Evolutionary conservation across 2,888 invertebrate species (phyloP), one percentile per base, ranked within the genome.

Genomic region (Folsomia manolachei): DNA sequence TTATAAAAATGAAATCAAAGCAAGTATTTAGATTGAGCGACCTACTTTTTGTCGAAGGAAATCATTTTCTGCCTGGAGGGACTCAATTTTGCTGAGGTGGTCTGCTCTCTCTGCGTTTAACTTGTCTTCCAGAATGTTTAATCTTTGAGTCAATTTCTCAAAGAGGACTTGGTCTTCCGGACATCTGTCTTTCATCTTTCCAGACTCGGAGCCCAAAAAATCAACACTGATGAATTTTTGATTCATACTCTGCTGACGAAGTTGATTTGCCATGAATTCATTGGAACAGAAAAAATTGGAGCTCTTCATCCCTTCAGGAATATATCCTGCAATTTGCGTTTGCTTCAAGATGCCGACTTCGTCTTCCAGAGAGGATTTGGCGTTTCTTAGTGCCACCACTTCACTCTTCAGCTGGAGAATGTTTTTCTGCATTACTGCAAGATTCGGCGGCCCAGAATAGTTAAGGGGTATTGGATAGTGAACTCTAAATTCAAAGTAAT

Each of bases 401-500:
- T 87, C 87, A 7, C 83, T 79, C 79, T 86, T 86, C 52, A 87
- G 81, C 80, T 84, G 83, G 69, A 84, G 82, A 64, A 87, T 86
- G 1, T 85, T 87, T 1, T 83, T 83, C 83, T 87, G 87, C 61
- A 87, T 82, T 73, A 86, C 82, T 63, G 82, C 74, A 19, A 87
- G 85, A 82, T 87, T 86, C 19, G 87, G 87, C 27, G 85, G 84
- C 25, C 87, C 87, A 77, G 85, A 85, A 79, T 87, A 87, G 78
- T 87, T 86, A 80, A 87, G 77, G 9, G 87, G 86, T 72, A 87
- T 81, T 23, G 87, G 87, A 82, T 87, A 87, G 81, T 86, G 85
- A 78, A 87, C 86, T 82, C 86, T 85, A 74, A 70, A 27, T 7
- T n/a, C n/a, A n/a, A n/a, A n/a, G n/a, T n/a, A n/a, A n/a, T n/a